These are phyloP conservation scores for Eurypyga helias DNA, from an alignment of 2,113 vertebrate genomes.

Conservation along the genomic window DNA sequence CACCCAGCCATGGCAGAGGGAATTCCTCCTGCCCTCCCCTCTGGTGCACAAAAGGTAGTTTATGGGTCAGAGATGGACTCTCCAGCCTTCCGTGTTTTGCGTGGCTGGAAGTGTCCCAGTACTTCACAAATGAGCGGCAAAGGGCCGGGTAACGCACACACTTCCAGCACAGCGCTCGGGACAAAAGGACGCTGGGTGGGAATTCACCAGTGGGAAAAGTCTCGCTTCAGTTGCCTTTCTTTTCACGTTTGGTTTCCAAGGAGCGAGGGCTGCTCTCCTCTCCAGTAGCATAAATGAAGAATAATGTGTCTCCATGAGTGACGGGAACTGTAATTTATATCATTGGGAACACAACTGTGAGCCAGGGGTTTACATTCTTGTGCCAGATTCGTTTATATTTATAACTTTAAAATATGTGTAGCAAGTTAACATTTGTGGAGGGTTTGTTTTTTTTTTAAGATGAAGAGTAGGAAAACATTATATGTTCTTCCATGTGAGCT, in stretches of 20 bases:
- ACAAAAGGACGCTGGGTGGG: neutral
- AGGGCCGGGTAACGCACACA: neutral
- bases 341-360: neutral
- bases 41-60: neutral
- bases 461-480: neutral
- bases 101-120: neutral
- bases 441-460: neutral
- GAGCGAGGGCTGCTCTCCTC: constrained; percentile 15
- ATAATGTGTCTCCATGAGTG: constrained; percentile 11
- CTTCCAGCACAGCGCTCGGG: neutral
- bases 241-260: constrained; percentile 3
- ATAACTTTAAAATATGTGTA: neutral
- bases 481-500: neutral
- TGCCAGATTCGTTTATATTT: constrained; percentile 43
- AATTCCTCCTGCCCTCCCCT: neutral
- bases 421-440: neutral
- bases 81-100: neutral
- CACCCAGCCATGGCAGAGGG: rapidly evolving
- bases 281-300: neutral
- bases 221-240: neutral
- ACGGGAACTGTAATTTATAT: constrained; percentile 24
- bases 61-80: neutral
- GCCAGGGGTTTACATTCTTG: constrained; percentile 6
- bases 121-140: neutral
- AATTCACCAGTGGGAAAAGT: neutral